Evolutionary conservation across 1,140 invertebrate species (phyloP), one percentile per base, ranked within the genome.

Genomic region (Propsilocerus akamusi): DNA sequence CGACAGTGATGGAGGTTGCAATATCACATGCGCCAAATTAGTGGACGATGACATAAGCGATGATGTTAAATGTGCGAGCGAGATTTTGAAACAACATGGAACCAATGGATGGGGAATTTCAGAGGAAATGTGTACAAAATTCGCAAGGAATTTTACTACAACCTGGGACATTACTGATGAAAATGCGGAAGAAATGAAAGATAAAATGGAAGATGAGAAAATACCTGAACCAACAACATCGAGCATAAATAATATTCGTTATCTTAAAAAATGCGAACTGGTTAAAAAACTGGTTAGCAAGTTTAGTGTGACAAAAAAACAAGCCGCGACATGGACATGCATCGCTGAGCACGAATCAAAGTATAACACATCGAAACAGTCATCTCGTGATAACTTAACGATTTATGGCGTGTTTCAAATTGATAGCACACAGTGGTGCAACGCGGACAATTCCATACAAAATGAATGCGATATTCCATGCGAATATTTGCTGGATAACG

Each of bases 371-470:
- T 62, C 69, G 0, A 73, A 11, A 59, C 55, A 11, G 77, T 76
- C 0, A 58, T 72, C 10, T 74, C 67, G 6, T 74, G 71, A 69
- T 58, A 68, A 66, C 8, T 74, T 55, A 65, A 68, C 4, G 79
- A 82, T 61, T 60, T 77, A 82, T 60, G 80, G 80, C 47, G 55
- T 83, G 14, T 73, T 80, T 52, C 77, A 80, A 65, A 80, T 83
- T 49, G 78, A 74, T 58, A 72, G 80, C 53, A 55, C 72, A 26
- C 81, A 72, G 56, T 83, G 80, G 79, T 81, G 78, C 55, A 72
- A 70, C 3, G 68, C 71, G 10, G 65, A 65, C n/a, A 71, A 73
- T 5, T 68, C 68, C 14, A 78, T 72, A 0, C 70, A 71, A 10
- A 66, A 67, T 26, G 73, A 66, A 11, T 83, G 80, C 53, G 73